phyloP scores from a whole-genome alignment of 2,888 invertebrate species.

The Cylloceria caligata region DNA sequence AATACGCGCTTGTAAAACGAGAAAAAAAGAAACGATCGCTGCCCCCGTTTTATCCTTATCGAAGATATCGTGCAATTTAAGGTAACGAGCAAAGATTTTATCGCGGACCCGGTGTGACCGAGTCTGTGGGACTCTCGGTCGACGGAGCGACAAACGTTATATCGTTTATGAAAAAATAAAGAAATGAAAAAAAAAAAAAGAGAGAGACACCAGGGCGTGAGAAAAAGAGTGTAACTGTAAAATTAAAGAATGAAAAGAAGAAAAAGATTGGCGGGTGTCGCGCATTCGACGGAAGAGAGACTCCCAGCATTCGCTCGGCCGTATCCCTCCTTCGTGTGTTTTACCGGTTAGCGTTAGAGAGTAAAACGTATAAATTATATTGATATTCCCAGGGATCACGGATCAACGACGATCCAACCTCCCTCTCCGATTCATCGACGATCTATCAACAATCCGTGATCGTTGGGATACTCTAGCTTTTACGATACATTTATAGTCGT shows the following conservation, averaged over 20 bases:
- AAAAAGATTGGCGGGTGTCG: neutral
- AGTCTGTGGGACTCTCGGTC: constrained; percentile 28
- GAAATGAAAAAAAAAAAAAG: constrained; percentile 1
- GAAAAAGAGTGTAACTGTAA: neutral
- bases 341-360: constrained; percentile 78
- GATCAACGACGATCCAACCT: constrained; percentile 25
- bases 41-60: constrained; percentile 57
- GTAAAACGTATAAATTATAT: constrained; percentile 73
- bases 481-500: constrained; percentile 59
- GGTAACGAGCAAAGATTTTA: constrained; percentile 71
- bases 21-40: constrained; percentile 6
- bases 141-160: neutral
- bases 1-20: constrained; percentile 31
- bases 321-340: constrained; percentile 75
- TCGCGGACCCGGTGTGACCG: constrained; percentile 66
- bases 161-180: constrained; percentile 1
- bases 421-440: neutral
- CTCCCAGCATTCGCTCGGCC: constrained; percentile 40
- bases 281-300: neutral
- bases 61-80: constrained; percentile 81
- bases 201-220: constrained; percentile 10
- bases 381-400: constrained; percentile 53
- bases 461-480: constrained; percentile 50
- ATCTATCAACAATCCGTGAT: constrained; percentile 31
- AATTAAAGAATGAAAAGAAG: neutral